phyloP scores from a whole-genome alignment of 2,113 vertebrate species.

The Oryzias curvinotus region DNA sequence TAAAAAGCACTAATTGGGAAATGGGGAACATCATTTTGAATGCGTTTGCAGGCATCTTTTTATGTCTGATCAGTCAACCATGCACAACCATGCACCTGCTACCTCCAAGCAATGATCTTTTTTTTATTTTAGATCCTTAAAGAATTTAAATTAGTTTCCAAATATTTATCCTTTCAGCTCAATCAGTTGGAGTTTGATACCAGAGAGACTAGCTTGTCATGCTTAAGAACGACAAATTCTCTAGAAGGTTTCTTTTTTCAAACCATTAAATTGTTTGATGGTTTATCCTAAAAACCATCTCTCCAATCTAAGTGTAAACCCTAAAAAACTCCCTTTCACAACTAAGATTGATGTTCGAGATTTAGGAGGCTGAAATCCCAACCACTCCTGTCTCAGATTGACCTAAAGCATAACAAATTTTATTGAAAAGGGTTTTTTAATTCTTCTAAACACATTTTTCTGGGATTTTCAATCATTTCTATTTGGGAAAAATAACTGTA shows the following conservation, averaged over 20 bases:
- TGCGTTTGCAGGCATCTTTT: conserved; percentile 73
- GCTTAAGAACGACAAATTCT: conserved; percentile 16
- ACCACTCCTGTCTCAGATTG: too few species aligned
- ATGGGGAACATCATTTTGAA: conserved; percentile 68
- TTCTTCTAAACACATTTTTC: too few species aligned
- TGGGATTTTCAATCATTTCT: not conserved
- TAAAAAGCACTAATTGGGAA: conserved; percentile 71
- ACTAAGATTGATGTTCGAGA: too few species aligned
- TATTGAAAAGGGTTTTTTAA: too few species aligned
- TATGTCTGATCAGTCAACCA: conserved; percentile 66
- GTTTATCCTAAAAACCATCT: too few species aligned
- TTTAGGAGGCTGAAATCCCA: too few species aligned
- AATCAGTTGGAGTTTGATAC: conserved; percentile 26
- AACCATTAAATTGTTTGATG: not conserved
- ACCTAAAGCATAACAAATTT: too few species aligned
- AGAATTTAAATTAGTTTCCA: conserved; percentile 67
- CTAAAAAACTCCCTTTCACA: too few species aligned
- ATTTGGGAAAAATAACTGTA: not conserved
- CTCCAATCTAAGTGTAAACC: too few species aligned
- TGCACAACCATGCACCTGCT: conserved; percentile 80
- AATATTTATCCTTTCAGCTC: conserved; percentile 54
- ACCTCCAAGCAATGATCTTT: conserved; percentile 52
- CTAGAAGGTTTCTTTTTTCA: not conserved
- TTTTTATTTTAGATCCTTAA: conserved; percentile 47
- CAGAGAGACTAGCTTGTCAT: conserved; percentile 26